Percentiles rank a stretch among this genome's conserved stretches.
These are phyloP conservation scores for Caradrina clavipalpis DNA, from an alignment of 2,888 invertebrate genomes.

Conservation along the genomic window DNA sequence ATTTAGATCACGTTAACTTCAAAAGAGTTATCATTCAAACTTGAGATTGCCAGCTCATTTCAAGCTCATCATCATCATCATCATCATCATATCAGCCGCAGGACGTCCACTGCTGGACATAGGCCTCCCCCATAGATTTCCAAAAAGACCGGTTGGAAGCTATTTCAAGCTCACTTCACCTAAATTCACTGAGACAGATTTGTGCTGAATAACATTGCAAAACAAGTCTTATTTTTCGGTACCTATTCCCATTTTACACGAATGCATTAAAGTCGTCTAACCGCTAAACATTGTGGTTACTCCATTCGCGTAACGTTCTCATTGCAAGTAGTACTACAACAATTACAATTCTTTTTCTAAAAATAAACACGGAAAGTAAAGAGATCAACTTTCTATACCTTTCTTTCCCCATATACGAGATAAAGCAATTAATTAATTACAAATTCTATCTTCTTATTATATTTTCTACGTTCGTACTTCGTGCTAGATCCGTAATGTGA, in stretches of 20 bases:
- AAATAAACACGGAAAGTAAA: slow-evolving; percentile 36
- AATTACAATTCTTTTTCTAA: slow-evolving; percentile 32
- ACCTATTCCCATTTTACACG: neutral
- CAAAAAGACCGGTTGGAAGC: too few species aligned
- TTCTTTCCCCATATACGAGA: slow-evolving; percentile 11
- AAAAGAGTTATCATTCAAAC: neutral
- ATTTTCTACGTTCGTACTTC: slow-evolving; percentile 23
- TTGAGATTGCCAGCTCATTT: too few species aligned
- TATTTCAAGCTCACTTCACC: neutral
- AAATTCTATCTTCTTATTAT: slow-evolving; percentile 13
- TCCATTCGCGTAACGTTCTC: slow-evolving; percentile 24
- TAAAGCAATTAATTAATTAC: slow-evolving; percentile 23
- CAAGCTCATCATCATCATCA: too few species aligned
- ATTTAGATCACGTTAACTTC: neutral
- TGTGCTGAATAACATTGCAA: neutral
- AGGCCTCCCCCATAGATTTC: too few species aligned
- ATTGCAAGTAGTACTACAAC: neutral
- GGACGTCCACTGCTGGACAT: too few species aligned
- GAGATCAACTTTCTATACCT: slow-evolving; percentile 43
- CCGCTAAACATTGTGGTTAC: slow-evolving; percentile 28
- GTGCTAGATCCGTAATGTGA: slow-evolving; percentile 35
- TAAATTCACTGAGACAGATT: neutral
- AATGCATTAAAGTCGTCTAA: slow-evolving; percentile 11
- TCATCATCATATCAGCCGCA: too few species aligned
- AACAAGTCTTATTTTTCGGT: neutral